A percentile compares a stretch with the other conserved stretches of the same genome.
Evolutionary conservation across 2,113 vertebrate species (phyloP).

Genomic region (Gobio gobio): DNA sequence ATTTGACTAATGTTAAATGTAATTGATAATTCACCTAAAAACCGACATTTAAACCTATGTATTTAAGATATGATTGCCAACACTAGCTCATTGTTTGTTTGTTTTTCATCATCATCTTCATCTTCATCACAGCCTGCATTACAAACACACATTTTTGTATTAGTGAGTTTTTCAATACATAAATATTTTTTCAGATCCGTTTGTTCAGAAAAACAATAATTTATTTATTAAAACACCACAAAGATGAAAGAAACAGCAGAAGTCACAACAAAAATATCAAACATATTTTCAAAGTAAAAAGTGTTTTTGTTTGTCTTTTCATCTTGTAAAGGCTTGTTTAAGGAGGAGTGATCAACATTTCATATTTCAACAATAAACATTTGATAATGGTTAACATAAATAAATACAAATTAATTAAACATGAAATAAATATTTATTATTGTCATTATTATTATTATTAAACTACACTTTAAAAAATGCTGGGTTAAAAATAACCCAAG

Average conservation of each 20-base stretch:
- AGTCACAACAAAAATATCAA: neutral
- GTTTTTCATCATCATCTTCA: no score
- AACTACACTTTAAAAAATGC: no score
- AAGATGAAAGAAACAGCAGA: neutral
- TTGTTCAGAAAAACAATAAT: neutral
- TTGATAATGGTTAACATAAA: neutral
- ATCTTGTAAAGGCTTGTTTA: neutral
- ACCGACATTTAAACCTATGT: neutral
- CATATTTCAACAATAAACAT: neutral
- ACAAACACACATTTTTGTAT: neutral
- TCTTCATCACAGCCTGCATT: neutral
- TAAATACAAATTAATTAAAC: neutral
- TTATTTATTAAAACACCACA: neutral
- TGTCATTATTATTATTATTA: neutral
- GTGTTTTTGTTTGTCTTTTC: neutral
- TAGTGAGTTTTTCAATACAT: neutral
- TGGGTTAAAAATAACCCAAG: no score
- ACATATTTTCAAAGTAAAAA: neutral
- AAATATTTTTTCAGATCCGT: neutral
- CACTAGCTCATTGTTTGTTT: no score
- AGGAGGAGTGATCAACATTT: neutral
- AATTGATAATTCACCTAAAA: neutral
- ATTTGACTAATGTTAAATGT: neutral
- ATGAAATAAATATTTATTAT: neutral
- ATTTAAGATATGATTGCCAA: neutral